Evolutionary conservation across 2,113 vertebrate genomes (phyloP).

Genomic region (Himantopus leucocephalus): DNA sequence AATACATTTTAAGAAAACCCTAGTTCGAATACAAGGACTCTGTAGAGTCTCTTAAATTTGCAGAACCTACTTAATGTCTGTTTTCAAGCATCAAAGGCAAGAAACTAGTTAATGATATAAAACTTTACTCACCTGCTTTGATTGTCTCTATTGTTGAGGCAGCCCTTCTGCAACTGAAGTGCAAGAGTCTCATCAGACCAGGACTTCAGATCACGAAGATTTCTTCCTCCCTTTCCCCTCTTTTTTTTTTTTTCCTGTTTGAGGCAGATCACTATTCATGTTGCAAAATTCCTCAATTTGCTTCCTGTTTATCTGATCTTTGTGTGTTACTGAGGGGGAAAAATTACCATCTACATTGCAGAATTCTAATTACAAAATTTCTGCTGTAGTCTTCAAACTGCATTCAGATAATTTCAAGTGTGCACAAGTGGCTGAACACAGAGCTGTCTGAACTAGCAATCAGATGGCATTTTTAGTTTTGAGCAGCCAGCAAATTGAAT

Average conservation of each 20-base stretch:
- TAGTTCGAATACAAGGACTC: not conserved
- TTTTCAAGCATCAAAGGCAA: not conserved
- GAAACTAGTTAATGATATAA: not conserved
- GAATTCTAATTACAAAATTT: conserved; percentile 72
- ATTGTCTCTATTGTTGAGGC: conserved; percentile 4
- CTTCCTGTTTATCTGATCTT: conserved; percentile 65
- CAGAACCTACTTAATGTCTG: not conserved
- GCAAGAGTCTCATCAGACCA: not conserved
- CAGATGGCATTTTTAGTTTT: conserved; percentile 63
- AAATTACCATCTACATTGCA: conserved; percentile 67
- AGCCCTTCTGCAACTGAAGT: not conserved
- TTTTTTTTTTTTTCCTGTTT: not conserved
- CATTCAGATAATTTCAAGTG: conserved; percentile 68
- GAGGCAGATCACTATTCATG: conserved; percentile 45
- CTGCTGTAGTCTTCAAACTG: conserved; percentile 69
- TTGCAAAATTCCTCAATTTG: conserved; percentile 54
- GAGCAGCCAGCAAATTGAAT: conserved; percentile 66
- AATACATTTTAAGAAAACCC: not conserved
- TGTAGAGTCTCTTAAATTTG: not conserved
- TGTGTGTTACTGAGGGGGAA: conserved; percentile 39
- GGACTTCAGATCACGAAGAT: not conserved
- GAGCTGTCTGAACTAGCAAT: conserved; percentile 60
- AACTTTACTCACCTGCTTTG: not conserved
- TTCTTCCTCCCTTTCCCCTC: not conserved
- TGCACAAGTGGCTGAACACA: conserved; percentile 58